Percentiles rank a stretch among this genome's conserved stretches.
Conservation (phyloP, 2,113 vertebrate species). For the Pseudonaja textilis region DNA sequence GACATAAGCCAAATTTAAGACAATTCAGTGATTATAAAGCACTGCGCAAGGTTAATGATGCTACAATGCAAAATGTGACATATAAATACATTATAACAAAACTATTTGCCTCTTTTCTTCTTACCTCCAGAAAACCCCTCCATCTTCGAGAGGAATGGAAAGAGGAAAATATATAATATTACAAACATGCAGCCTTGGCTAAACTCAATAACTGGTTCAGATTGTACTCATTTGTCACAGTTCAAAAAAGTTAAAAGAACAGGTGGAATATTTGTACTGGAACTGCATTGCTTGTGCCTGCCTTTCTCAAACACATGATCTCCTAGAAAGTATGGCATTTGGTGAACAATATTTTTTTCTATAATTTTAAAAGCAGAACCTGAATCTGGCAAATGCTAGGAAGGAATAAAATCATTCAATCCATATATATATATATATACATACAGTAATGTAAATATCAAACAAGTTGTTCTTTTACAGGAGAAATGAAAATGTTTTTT, state of each 20-base stretch:
- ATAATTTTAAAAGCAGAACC: background rate
- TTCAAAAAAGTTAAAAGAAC: background rate
- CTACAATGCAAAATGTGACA: background rate
- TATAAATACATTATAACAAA: background rate
- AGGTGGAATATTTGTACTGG: background rate
- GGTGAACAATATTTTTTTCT: background rate
- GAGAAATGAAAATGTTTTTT: background rate
- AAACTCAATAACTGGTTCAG: background rate
- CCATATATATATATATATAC: background rate
- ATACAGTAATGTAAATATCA: background rate
- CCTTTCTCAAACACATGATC: background rate
- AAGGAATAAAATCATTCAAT: background rate
- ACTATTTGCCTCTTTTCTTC: background rate
- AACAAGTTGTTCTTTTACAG: background rate
- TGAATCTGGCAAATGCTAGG: too few relatives aligned
- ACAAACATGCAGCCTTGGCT: background rate
- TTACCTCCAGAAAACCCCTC: background rate
- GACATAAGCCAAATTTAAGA: too few relatives aligned
- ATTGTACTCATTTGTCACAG: background rate
- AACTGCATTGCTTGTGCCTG: background rate
- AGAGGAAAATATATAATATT: background rate
- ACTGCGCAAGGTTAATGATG: background rate
- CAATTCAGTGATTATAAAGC: background rate
- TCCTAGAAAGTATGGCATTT: background rate
- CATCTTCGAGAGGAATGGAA: background rate